These are phyloP conservation scores for Apodemus sylvaticus DNA, from an alignment of 2,113 vertebrate species.

Conservation along the genomic window DNA sequence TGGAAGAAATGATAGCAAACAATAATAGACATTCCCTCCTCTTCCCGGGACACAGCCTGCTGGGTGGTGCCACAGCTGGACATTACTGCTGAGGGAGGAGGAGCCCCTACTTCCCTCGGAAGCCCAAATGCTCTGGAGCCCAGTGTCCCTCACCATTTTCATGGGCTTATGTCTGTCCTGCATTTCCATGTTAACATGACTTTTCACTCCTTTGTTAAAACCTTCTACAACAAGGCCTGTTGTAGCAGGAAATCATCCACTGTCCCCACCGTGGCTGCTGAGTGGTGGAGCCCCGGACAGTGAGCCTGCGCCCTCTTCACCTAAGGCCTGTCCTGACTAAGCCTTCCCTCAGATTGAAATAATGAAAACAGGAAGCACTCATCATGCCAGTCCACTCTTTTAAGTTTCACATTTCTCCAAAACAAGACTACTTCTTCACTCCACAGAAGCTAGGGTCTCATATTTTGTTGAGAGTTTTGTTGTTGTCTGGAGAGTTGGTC, in stretches of 20 bases:
- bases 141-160: neutral
- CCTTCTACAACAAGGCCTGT: neutral
- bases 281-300: too few species aligned
- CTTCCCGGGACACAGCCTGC: too few species aligned
- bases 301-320: too few species aligned
- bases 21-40: neutral
- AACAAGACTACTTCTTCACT: neutral
- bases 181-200: neutral
- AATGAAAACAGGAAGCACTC: too few species aligned
- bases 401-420: neutral
- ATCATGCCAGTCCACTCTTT: too few species aligned
- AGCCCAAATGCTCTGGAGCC: rapidly evolving
- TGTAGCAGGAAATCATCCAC: neutral
- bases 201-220: neutral
- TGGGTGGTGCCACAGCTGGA: neutral
- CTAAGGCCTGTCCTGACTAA: neutral
- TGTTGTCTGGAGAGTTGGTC: neutral
- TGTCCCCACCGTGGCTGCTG: rapidly evolving
- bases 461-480: neutral
- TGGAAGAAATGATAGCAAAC: neutral
- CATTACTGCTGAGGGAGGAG: neutral
- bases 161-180: neutral
- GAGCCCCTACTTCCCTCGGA: neutral
- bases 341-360: neutral
- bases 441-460: neutral